Evolutionary conservation across 2,888 invertebrate species (phyloP).

Genomic region (Nipponacmea schrenckii): DNA sequence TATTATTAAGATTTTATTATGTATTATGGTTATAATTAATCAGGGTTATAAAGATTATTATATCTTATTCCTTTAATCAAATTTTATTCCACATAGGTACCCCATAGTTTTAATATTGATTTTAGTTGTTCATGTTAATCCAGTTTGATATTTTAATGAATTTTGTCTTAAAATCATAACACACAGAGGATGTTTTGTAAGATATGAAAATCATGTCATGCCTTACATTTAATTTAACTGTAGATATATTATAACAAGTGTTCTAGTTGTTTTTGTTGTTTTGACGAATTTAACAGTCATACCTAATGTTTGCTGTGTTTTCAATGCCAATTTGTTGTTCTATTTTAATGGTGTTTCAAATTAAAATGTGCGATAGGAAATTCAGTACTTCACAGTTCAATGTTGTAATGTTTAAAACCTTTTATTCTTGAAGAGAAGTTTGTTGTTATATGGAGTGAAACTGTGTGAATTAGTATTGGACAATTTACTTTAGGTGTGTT

Average conservation of each 20-base stretch:
- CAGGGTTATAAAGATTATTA: neutral
- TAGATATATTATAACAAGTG: constrained; percentile 12
- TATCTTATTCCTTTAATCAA: too few relatives aligned
- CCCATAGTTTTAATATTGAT: neutral
- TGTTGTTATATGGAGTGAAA: constrained; percentile 18
- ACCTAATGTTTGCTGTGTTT: constrained; percentile 31
- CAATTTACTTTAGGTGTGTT: constrained; percentile 17
- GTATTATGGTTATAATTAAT: neutral
- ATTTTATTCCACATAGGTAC: constrained; percentile 1
- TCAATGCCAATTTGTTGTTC: constrained; percentile 22
- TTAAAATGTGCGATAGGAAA: constrained; percentile 26
- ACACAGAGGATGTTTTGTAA: neutral
- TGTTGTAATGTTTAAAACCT: constrained; percentile 29
- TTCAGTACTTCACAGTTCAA: constrained; percentile 28
- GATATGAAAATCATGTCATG: neutral
- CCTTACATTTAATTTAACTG: constrained; percentile 14
- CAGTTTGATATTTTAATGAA: too few relatives aligned
- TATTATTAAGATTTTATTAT: neutral
- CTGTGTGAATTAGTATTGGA: constrained; percentile 13
- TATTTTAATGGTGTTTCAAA: constrained; percentile 17
- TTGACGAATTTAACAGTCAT: constrained; percentile 14
- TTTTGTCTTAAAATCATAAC: too few relatives aligned
- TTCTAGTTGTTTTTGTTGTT: constrained; percentile 10
- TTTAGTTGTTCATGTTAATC: too few relatives aligned
- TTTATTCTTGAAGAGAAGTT: constrained; percentile 19